phyloP scores from a whole-genome alignment of 1,140 invertebrate genomes.

The Neocloeon triangulifer region DNA sequence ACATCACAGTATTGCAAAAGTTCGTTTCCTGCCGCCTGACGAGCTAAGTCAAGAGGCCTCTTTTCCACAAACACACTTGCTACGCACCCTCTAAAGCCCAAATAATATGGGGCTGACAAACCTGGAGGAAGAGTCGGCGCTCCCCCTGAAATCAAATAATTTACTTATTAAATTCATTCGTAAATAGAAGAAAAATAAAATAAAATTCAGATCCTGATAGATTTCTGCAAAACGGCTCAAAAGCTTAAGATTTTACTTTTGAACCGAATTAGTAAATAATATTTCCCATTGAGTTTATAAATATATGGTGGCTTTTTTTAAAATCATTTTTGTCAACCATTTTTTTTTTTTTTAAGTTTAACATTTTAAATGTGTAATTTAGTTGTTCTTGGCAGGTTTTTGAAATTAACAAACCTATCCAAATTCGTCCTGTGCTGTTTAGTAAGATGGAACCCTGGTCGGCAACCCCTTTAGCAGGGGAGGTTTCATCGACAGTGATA shows the following conservation, averaged over 20 bases:
- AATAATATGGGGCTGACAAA: slow-evolving; percentile 27
- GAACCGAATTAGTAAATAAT: no score
- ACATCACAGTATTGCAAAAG: no score
- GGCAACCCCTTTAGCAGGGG: slow-evolving; percentile 32
- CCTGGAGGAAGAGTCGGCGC: slow-evolving; percentile 28
- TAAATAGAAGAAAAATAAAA: slow-evolving; percentile 5
- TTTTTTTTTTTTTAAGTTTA: no score
- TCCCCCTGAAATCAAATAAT: slow-evolving; percentile 24
- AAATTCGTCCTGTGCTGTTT: slow-evolving; percentile 48
- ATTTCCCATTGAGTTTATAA: no score
- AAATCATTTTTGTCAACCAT: no score
- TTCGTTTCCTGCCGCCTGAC: no score
- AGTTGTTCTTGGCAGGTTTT: no score
- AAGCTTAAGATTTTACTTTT: no score
- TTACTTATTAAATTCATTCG: slow-evolving; percentile 15
- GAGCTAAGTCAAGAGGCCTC: no score
- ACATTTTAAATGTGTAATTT: no score
- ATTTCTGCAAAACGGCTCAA: neutral
- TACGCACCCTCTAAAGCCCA: slow-evolving; percentile 36
- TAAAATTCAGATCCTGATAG: slow-evolving; percentile 3
- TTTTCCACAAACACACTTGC: slow-evolving; percentile 28
- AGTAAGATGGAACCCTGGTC: slow-evolving; percentile 37
- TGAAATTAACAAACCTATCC: slow-evolving; percentile 41
- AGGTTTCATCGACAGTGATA: slow-evolving; percentile 37
- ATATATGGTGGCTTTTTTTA: no score